These are phyloP conservation scores for Agyllia agylla DNA, from an alignment of 2,888 invertebrate genomes.

Conservation along the genomic window DNA sequence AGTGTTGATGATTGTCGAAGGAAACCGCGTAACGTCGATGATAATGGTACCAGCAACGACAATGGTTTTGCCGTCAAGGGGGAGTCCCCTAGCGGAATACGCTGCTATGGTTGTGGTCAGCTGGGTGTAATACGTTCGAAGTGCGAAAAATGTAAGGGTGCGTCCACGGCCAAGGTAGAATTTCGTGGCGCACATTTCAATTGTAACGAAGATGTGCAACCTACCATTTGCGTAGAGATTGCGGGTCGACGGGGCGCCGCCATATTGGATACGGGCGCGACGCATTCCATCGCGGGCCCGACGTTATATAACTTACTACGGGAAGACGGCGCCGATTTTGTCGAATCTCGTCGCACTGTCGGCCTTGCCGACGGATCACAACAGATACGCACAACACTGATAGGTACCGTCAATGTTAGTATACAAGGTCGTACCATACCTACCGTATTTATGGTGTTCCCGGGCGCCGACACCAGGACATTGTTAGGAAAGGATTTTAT, in stretches of 20 bases:
- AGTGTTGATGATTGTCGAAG: background rate
- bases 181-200: background rate
- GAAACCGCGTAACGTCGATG: background rate
- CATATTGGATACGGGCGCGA: background rate
- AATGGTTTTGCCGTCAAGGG: background rate
- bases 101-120: conserved; percentile 22
- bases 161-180: background rate
- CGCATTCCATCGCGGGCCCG: background rate
- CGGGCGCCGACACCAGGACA: background rate
- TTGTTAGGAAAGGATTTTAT: background rate
- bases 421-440: background rate
- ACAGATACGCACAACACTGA: background rate
- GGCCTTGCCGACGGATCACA: background rate
- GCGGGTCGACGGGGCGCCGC: background rate
- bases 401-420: background rate
- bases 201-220: background rate
- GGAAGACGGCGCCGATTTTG: background rate
- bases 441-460: background rate
- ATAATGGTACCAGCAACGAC: background rate
- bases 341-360: background rate
- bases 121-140: conserved; percentile 12
- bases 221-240: background rate
- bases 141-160: background rate
- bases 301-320: background rate
- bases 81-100: background rate